These are phyloP conservation scores for Alca torda DNA, from an alignment of 2,797 vertebrate species.

Conservation along the genomic window DNA sequence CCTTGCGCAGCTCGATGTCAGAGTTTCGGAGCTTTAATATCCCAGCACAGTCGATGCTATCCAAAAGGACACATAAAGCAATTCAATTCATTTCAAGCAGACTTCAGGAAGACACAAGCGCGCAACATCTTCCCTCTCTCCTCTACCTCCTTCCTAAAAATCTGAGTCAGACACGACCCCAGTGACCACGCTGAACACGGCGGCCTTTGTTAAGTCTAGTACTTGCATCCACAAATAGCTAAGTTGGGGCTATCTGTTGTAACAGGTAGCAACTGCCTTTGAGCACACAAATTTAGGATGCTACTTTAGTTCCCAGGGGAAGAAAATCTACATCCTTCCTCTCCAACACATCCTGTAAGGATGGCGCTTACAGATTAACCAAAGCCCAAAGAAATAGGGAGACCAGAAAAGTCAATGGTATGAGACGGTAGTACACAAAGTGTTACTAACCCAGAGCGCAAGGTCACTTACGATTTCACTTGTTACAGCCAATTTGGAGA, in stretches of 20 bases:
- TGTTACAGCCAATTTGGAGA: not conserved
- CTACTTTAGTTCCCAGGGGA: not conserved
- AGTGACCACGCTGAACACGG: not conserved
- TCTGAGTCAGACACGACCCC: not conserved
- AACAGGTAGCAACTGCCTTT: not conserved
- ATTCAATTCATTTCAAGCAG: not conserved
- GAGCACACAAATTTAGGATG: not conserved
- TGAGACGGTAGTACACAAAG: not conserved
- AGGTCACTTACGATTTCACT: not conserved
- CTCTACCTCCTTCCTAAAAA: not conserved
- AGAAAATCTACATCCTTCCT: not conserved
- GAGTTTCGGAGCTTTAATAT: conserved; percentile 96
- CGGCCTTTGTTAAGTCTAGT: not conserved
- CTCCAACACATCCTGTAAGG: not conserved
- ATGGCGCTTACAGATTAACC: not conserved
- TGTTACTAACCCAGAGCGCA: not conserved
- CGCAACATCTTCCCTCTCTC: not conserved
- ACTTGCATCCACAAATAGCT: not conserved
- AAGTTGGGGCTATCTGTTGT: not conserved
- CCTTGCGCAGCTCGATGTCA: conserved; percentile 95
- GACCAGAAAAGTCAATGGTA: not conserved
- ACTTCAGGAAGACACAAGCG: not conserved
- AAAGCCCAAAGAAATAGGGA: not conserved
- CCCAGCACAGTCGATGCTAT: conserved; percentile 94
- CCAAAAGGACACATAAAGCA: not conserved